phyloP scores from a whole-genome alignment of 2,888 invertebrate genomes.

The Nomada fabriciana region DNA sequence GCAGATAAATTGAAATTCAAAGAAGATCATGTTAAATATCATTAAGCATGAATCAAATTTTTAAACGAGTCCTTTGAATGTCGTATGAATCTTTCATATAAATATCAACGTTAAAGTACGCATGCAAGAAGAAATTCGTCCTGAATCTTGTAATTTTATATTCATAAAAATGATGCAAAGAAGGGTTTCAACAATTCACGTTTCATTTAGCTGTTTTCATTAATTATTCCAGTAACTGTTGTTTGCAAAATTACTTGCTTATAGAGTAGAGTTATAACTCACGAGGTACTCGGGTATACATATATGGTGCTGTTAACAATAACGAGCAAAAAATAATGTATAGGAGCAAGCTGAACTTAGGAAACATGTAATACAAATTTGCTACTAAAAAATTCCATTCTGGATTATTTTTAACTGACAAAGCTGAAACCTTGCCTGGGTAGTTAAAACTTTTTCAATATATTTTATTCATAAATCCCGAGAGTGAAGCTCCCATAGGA shows the following conservation, averaged over 20 bases:
- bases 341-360: not conserved
- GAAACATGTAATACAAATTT: not conserved
- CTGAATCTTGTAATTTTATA: not conserved
- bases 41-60: too few relatives aligned
- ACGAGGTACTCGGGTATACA: too few relatives aligned
- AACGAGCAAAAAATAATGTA: conserved; percentile 1
- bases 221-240: conserved; percentile 18
- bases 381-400: not conserved
- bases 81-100: too few relatives aligned
- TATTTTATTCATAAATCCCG: too few relatives aligned
- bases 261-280: not conserved
- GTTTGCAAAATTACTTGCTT: conserved; percentile 7
- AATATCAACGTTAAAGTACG: too few relatives aligned
- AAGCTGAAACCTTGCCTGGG: too few relatives aligned
- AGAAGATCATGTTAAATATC: too few relatives aligned
- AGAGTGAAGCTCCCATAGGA: too few relatives aligned
- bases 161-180: not conserved
- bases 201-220: conserved; percentile 9
- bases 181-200: not conserved
- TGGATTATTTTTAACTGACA: too few relatives aligned
- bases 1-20: too few relatives aligned
- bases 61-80: too few relatives aligned
- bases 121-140: not conserved
- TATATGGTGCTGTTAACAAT: not conserved
- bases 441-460: too few relatives aligned